Base-by-base conservation (phyloP, 2,888 invertebrate genomes). In the Chaetogeoica ovagalla region DNA sequence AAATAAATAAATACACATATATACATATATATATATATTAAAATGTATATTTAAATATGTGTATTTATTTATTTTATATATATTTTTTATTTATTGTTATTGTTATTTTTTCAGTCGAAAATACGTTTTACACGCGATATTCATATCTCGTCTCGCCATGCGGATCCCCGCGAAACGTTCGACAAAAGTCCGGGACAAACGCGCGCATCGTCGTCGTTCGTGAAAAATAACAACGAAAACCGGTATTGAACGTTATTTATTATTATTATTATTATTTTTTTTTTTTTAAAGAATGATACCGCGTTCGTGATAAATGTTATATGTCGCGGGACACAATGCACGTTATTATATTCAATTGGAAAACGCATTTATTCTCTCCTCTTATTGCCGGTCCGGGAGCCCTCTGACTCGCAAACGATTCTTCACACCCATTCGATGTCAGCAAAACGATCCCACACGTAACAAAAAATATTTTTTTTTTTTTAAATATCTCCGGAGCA, bases 221-320 rank as follows among this genome's bases (percentile, higher is more conserved):
- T 15, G 8, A 17, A 57, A 37, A 70, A 55, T 62, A 69, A 69
- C 30, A 30, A 37, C 39, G 11, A 73, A 73, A 73, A 73, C 62
- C 52, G 52, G 73, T 30, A 30, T 30, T 30, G 30, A 30, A 30
- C 30, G 30, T 30, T 30, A 4, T n/a, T n/a, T n/a, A n/a, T n/a
- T n/a, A n/a, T n/a, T n/a, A n/a, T n/a, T n/a, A n/a, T n/a, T n/a
- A n/a, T n/a, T n/a, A n/a, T 73, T 23, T n/a, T 37, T 19, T 60
- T 73, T 52, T 62, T 63, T 55, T 60, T 17, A 43, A 63, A n/a
- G 60, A 23, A 62, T 4, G 30, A 52, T 55, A 21, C 55, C 74
- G 5, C 63, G 5, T 63, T 74, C 65, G 65, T 74, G 74, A 74
- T 74, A 74, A 74, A 74, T 74, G 63, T 65, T 55, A 55, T 55